A percentile compares a stretch with the other conserved stretches of the same genome.
phyloP scores from a whole-genome alignment of 2,888 invertebrate genomes.

The Mantis religiosa region DNA sequence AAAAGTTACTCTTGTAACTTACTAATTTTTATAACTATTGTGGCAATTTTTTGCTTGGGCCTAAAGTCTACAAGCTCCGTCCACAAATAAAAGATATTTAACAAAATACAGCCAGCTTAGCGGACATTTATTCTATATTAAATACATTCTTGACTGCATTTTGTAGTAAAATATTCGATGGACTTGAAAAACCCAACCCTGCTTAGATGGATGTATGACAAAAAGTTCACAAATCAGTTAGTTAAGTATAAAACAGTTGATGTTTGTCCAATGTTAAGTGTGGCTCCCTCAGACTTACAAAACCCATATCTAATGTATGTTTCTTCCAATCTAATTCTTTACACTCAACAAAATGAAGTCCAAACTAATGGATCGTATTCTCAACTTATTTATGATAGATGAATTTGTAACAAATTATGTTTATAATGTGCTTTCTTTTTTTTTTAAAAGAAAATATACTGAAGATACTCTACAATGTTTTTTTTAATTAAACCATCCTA shows the following conservation, averaged over 20 bases:
- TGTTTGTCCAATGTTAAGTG: background rate
- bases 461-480: background rate
- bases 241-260: background rate
- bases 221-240: background rate
- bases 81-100: too few relatives aligned
- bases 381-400: background rate
- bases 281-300: background rate
- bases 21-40: too few relatives aligned
- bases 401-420: background rate
- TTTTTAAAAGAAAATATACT: background rate
- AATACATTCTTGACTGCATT: background rate
- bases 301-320: background rate
- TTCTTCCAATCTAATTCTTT: background rate
- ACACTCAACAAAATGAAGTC: background rate
- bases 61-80: too few relatives aligned
- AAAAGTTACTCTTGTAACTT: too few relatives aligned
- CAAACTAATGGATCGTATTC: background rate
- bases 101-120: background rate
- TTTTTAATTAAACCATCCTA: background rate
- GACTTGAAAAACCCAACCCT: background rate
- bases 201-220: background rate
- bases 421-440: background rate
- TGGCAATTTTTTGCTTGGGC: too few relatives aligned
- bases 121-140: background rate
- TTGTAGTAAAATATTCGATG: background rate